Evolutionary conservation across 2,888 invertebrate genomes (phyloP).

Genomic region (Erebia palarica): DNA sequence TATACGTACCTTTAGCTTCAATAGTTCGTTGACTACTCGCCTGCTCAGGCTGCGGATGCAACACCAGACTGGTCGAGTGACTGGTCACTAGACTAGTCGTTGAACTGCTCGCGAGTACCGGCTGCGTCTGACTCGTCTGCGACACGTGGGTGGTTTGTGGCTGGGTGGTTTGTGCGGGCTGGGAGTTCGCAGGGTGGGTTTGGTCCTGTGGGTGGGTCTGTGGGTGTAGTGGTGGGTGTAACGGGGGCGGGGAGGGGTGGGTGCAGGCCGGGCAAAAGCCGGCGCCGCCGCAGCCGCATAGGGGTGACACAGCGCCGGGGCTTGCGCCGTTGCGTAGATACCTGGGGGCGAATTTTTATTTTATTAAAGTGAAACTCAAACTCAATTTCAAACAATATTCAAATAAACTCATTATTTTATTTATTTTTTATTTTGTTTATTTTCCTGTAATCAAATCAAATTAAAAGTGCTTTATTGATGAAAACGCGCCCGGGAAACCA

Average conservation of each 20-base stretch:
- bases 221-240: constrained; percentile 23
- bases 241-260: constrained; percentile 30
- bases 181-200: neutral
- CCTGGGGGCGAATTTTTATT: constrained; percentile 43
- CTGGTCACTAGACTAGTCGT: constrained; percentile 18
- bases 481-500: too few species aligned
- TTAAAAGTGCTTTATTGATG: too few species aligned
- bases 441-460: too few species aligned
- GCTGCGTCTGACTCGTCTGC: constrained; percentile 13
- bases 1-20: constrained; percentile 20
- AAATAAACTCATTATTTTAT: too few species aligned
- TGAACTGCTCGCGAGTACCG: constrained; percentile 9
- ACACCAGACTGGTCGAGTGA: constrained; percentile 23
- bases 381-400: too few species aligned
- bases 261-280: constrained; percentile 57
- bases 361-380: neutral
- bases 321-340: constrained; percentile 49
- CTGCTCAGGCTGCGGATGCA: neutral
- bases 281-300: constrained; percentile 43
- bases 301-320: constrained; percentile 33
- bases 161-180: constrained; percentile 6
- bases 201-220: neutral
- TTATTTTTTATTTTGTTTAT: too few species aligned
- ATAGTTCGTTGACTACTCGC: constrained; percentile 8
- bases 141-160: constrained; percentile 9